Conservation (phyloP, 2,888 invertebrate genomes). For the Polylopha cassiicola region DNA sequence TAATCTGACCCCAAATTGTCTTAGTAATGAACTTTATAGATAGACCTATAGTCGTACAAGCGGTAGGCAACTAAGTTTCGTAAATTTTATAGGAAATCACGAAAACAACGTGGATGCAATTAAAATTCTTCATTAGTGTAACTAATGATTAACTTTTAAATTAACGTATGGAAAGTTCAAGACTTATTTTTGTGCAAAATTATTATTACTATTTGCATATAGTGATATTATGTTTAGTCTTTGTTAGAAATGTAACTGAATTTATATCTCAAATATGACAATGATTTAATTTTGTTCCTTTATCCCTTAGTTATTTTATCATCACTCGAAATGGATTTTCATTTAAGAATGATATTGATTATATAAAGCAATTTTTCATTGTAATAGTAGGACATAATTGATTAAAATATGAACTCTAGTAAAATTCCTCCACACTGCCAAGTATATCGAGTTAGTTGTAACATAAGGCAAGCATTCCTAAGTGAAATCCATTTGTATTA, state of each 20-base stretch:
- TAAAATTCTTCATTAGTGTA: slow-evolving; percentile 51
- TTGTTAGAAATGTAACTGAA: slow-evolving; percentile 47
- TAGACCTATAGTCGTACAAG: slow-evolving; percentile 11
- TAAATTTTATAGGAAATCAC: slow-evolving; percentile 42
- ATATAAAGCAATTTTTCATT: neutral
- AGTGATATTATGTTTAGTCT: slow-evolving; percentile 66
- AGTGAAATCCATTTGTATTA: slow-evolving; percentile 61
- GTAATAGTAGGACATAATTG: slow-evolving; percentile 25
- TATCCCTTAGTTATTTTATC: slow-evolving; percentile 41
- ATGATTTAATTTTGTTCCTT: slow-evolving; percentile 66
- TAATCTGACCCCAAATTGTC: slow-evolving; percentile 14
- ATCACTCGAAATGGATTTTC: slow-evolving; percentile 53
- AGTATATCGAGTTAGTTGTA: slow-evolving; percentile 46
- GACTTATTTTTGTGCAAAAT: slow-evolving; percentile 58
- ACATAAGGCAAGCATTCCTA: slow-evolving; percentile 51
- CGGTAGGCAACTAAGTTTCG: slow-evolving; percentile 14
- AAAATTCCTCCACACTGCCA: slow-evolving; percentile 61
- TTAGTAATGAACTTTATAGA: slow-evolving; percentile 6
- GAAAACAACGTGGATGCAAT: slow-evolving; percentile 39
- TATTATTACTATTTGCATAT: slow-evolving; percentile 54
- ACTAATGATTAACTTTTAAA: slow-evolving; percentile 57
- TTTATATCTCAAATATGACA: slow-evolving; percentile 46
- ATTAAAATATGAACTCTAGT: slow-evolving; percentile 26
- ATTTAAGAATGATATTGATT: slow-evolving; percentile 17
- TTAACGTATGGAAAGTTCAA: slow-evolving; percentile 54